Evolutionary conservation across 1,140 invertebrate genomes (phyloP), one percentile per base, ranked within the genome.

Genomic region (Trichogramma pretiosum): DNA sequence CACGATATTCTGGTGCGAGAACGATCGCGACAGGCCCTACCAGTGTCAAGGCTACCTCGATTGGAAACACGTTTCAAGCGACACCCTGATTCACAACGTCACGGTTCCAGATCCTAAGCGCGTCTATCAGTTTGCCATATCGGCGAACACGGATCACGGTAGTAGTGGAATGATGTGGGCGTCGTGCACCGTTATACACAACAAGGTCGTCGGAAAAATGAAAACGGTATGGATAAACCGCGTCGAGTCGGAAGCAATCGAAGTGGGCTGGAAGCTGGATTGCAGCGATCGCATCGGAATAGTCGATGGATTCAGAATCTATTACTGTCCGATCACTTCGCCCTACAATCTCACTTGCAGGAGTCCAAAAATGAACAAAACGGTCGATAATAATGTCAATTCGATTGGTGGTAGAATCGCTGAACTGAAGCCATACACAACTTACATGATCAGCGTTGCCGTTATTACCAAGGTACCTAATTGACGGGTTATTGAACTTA

Each of bases 151-250:
- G 5, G 60, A 72, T 3, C 64, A 59, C 5, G 67, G 68, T 19
- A 84, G 81, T 52, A 86, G 83, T 61, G 85, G 84, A 0, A 85
- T 88, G 80, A 69, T 81, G 8, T 87, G 84, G 84, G 80, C 84
- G 8, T 77, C 76, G 3, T 87, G 85, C 64, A 84, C 83, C 3
- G 77, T 85, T 30, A 77, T 84, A n/a, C 77, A 80, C 55, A 78
- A 81, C 53, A 77, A 77, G 57, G 76, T 76, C 33, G 72, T 79
- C 9, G 76, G 77, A 30, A 85, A 84, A 70, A 77, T 83, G 56
- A 82, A 80, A 41, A 77, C 76, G 41, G 75, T 82, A 1, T 75
- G 75, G 65, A 74, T 82, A 30, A 76, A 77, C 55, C 61, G 62
- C 11, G 73, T 78, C 14, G 75, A 72, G 5, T 76, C 78, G 13